Base-by-base conservation (phyloP, 2,113 vertebrate species). In the Poicephalus gulielmi region DNA sequence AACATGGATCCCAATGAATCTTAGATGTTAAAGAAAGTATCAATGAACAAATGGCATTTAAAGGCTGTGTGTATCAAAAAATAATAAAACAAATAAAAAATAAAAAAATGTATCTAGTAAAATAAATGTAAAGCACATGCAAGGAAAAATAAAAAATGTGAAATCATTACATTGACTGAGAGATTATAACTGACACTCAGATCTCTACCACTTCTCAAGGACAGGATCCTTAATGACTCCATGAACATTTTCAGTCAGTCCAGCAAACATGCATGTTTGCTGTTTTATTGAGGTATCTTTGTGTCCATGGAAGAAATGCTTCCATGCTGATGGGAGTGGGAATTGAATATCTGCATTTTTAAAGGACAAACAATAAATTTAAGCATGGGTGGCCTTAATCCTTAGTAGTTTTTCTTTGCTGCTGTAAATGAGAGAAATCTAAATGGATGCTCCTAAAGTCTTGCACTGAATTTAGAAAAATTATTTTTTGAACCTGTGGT, bases 311-410 rank as follows among this genome's bases (percentile, higher is more conserved):
- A 96, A 98, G 97, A 97, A 93, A 93, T 69, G 49, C 75, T 97
- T 97, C 96, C 95, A 90, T 31, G 50, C 83, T 95, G 93, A 93
- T 94, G 77, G 86, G 96, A 97, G 95, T 96, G 90, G 94, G 93
- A 92, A 91, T 71, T 84, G 91, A 96, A 93, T 97, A 96, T 95
- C 92, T 97, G 90, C 95, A 96, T 96, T 98, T 97, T 97, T 98
- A 98, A 98, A 98, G 97, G 97, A 98, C 96, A 98, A 98, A 98
- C 97, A 97, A 95, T 98, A 97, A 96, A 97, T 97, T 98, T 97
- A 98, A 98, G 97, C 98, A 98, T 98, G 98, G 96, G 98, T 98
- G 98, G 98, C 98, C 98, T 98, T 98, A 98, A 98, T 97, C 96
- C 97, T 97, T 97, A 97, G 94, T 97, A 95, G 90, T 97, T 97